A percentile compares a stretch with the other conserved stretches of the same genome.
These are phyloP conservation scores for Amphipyra tragopoginis DNA, from an alignment of 2,888 invertebrate genomes.

Conservation along the genomic window DNA sequence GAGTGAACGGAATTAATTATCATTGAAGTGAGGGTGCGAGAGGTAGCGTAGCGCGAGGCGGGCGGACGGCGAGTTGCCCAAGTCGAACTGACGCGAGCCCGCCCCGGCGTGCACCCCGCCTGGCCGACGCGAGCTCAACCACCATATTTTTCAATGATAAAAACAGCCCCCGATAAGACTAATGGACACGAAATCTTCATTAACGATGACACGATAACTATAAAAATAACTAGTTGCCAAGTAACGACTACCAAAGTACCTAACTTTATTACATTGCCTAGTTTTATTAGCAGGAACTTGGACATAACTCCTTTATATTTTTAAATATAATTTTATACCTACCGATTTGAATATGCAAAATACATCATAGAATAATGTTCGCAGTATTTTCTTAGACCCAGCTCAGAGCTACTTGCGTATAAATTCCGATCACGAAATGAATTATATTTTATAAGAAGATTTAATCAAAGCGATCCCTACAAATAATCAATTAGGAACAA, in stretches of 20 bases:
- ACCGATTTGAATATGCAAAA: constrained; percentile 42
- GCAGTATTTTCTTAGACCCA: constrained; percentile 35
- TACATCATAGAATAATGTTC: constrained; percentile 38
- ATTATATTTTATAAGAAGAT: constrained; percentile 62
- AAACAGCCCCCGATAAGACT: constrained; percentile 62
- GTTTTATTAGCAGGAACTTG: constrained; percentile 21
- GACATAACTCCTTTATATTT: constrained; percentile 19
- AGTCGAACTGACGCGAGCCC: constrained; percentile 83
- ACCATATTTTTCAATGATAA: constrained; percentile 74
- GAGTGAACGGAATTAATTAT: constrained; percentile 65
- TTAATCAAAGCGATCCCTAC: constrained; percentile 67
- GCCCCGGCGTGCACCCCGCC: constrained; percentile 82
- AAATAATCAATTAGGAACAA: constrained; percentile 75
- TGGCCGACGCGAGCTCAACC: constrained; percentile 73
- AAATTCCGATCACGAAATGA: constrained; percentile 58
- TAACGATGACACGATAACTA: constrained; percentile 48
- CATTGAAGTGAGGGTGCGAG: constrained; percentile 57
- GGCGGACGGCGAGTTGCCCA: constrained; percentile 78
- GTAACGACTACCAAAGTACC: constrained; percentile 20
- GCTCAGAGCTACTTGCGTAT: constrained; percentile 26
- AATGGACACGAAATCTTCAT: constrained; percentile 49
- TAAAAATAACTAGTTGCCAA: constrained; percentile 43
- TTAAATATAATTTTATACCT: constrained; percentile 27
- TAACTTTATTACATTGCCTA: constrained; percentile 13
- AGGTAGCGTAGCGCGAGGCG: constrained; percentile 68